Evolutionary conservation across 2,113 vertebrate species (phyloP).

Genomic region (Rhabdomys dilectus): DNA sequence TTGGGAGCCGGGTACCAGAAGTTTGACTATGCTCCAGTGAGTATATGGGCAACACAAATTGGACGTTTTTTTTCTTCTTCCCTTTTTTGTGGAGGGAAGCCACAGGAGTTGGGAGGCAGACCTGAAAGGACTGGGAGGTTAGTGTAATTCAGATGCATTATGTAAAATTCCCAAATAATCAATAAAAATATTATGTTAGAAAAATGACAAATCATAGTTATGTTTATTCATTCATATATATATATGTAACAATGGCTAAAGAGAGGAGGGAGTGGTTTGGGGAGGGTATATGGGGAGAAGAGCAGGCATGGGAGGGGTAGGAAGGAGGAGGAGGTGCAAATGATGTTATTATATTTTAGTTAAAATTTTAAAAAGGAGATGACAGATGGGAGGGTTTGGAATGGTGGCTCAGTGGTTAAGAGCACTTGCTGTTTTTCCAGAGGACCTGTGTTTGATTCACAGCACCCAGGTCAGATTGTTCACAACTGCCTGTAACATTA

Average conservation of each 20-base stretch:
- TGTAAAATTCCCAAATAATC: neutral
- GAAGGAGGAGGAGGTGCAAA: neutral
- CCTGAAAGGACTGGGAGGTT: neutral
- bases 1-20: neutral
- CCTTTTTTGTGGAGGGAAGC: neutral
- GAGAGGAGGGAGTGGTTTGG: neutral
- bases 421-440: neutral
- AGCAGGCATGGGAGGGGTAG: neutral
- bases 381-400: neutral
- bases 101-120: neutral
- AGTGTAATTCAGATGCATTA: neutral
- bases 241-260: neutral
- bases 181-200: neutral
- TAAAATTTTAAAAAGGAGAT: neutral
- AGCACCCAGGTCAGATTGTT: neutral
- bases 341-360: neutral
- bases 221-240: neutral
- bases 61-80: too few species aligned
- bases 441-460: neutral
- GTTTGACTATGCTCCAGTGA: neutral
- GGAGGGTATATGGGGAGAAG: neutral
- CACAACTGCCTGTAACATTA: neutral
- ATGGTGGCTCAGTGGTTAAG: neutral
- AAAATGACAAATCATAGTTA: neutral
- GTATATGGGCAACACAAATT: too few species aligned